Conservation (phyloP, 1,140 invertebrate species). For the Drosophila bocki region DNA sequence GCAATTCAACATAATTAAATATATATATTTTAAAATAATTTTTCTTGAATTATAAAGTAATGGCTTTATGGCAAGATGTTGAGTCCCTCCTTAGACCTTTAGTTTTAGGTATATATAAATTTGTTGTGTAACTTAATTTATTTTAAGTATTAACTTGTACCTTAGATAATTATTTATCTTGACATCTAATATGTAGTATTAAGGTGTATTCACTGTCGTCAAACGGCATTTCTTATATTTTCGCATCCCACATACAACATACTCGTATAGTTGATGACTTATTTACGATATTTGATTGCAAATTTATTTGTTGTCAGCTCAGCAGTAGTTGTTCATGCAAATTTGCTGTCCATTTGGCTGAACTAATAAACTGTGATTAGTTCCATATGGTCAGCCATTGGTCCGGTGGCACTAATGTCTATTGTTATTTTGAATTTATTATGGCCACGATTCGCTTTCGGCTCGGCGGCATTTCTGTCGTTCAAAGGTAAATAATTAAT, state of each 20-base stretch:
- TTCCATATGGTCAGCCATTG: constrained; percentile 54
- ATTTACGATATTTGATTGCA: constrained; percentile 61
- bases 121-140: neutral
- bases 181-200: neutral
- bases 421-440: constrained; percentile 74
- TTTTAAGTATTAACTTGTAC: neutral
- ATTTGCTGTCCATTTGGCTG: constrained; percentile 32
- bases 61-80: neutral
- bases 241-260: neutral
- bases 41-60: too few relatives aligned
- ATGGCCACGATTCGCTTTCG: constrained; percentile 47
- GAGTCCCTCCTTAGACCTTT: neutral
- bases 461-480: constrained; percentile 60
- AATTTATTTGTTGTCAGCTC: constrained; percentile 56
- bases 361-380: constrained; percentile 75
- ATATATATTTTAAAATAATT: too few relatives aligned
- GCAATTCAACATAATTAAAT: too few relatives aligned
- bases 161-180: neutral
- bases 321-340: constrained; percentile 22
- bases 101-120: neutral
- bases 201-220: constrained; percentile 24
- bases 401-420: constrained; percentile 64
- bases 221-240: constrained; percentile 3
- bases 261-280: constrained; percentile 54
- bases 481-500: constrained; percentile 72